These are phyloP conservation scores for Staurois parvus DNA, from an alignment of 2,797 vertebrate genomes.

Conservation along the genomic window DNA sequence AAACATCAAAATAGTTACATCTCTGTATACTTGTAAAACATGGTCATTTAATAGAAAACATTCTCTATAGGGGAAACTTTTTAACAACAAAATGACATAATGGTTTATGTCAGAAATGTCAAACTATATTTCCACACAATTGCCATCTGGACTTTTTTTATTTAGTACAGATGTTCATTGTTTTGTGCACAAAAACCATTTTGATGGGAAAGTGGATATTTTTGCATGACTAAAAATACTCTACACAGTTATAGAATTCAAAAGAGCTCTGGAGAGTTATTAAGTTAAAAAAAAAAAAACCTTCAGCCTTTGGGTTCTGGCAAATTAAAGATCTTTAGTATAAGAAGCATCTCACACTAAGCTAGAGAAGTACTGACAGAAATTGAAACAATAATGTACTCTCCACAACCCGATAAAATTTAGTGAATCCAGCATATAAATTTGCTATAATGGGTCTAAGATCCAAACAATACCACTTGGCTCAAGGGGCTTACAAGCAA, in stretches of 20 bases:
- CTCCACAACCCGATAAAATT: not conserved
- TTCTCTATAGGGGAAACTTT: not conserved
- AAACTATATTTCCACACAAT: slow-evolving; percentile 37
- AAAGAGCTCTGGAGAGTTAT: slow-evolving; percentile 21
- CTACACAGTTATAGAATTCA: not conserved
- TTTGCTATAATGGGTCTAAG: not conserved
- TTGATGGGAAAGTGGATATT: slow-evolving; percentile 20
- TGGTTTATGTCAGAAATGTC: slow-evolving; percentile 18
- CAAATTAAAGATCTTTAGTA: not conserved
- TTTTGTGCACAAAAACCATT: slow-evolving; percentile 25
- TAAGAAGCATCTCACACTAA: not conserved
- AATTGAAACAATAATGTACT: not conserved
- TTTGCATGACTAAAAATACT: slow-evolving; percentile 35
- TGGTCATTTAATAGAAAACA: not conserved
- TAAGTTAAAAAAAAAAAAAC: not conserved
- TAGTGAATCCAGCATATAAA: not conserved
- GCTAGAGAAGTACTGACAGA: too few species aligned
- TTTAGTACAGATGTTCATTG: slow-evolving; percentile 47
- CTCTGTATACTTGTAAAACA: not conserved
- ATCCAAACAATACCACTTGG: not conserved
- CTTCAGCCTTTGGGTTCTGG: too few species aligned
- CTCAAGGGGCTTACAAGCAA: not conserved
- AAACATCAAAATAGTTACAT: not conserved
- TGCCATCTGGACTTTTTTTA: slow-evolving; percentile 31
- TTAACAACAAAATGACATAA: slow-evolving; percentile 25